Evolutionary conservation across 2,113 vertebrate species (phyloP), one percentile per base, ranked within the genome.

Genomic region (Ophthalmolycus amberensis): DNA sequence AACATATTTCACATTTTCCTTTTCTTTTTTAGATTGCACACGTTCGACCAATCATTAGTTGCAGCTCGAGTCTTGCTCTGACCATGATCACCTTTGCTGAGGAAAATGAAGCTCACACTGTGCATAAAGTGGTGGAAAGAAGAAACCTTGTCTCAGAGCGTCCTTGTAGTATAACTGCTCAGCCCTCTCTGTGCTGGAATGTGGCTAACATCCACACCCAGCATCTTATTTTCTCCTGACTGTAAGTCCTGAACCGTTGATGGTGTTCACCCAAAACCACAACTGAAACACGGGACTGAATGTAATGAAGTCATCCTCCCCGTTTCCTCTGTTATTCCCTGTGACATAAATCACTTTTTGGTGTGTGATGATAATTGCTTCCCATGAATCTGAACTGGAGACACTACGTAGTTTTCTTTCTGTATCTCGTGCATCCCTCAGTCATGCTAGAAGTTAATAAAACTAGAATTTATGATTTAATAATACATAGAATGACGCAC

Each of bases 251-350:
- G 66, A 48, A 44, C 42, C 2, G 6, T 34, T 67, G 65, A 69
- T 84, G 83, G 70, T 48, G 0, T 56, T 54, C 15, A 27, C 52
- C 77, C 85, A 86, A 84, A 82, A 88, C 83, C 89, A 75, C 90
- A 87, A 82, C 66, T 85, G 64, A 80, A 77, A 75, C 16, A 25
- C n/a, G 10, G 20, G 81, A 69, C 40, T 76, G 58, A 81, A 84
- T 83, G 60, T 56, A 75, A 37, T 84, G 71, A 85, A 80, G 77
- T 89, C 78, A 78, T 71, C 75, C 48, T 42, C 44, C 76, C 64
- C 1, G 10, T 85, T 89, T 90, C 84, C 69, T 27, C 66, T 64
- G 58, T 71, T 10, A 50, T 73, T 79, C 58, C 65, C 48, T 20
- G 20, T n/a, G 14, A 63, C 71, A 85, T 89, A 68, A 89, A 88